phyloP scores from a whole-genome alignment of 2,888 invertebrate genomes.

The Steromphala cineraria region DNA sequence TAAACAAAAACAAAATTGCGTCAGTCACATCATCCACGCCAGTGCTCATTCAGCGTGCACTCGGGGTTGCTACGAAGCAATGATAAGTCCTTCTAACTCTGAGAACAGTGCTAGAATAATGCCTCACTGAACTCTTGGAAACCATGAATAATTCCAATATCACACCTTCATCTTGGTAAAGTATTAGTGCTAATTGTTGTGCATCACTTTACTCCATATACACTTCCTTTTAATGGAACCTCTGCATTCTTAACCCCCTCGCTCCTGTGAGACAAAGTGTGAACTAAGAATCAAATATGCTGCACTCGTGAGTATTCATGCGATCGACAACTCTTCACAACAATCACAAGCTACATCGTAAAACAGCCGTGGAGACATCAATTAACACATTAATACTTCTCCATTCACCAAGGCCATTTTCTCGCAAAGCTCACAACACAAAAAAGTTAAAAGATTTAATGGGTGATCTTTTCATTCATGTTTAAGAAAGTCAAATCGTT shows the following conservation, averaged over 20 bases:
- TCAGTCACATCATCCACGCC: not conserved
- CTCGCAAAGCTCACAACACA: not conserved
- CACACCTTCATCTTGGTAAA: not conserved
- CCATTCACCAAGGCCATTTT: not conserved
- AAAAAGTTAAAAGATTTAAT: conserved; percentile 20
- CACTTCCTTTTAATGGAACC: too few species aligned
- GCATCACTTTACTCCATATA: too few species aligned
- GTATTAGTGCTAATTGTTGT: too few species aligned
- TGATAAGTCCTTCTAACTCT: not conserved
- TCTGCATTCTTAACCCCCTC: too few species aligned
- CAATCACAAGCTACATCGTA: not conserved
- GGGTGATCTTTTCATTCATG: conserved; percentile 20
- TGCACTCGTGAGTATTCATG: too few species aligned
- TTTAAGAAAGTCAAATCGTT: conserved; percentile 23
- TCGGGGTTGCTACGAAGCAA: not conserved
- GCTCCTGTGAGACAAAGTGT: too few species aligned
- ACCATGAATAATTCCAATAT: not conserved
- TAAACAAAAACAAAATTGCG: not conserved
- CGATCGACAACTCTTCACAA: not conserved
- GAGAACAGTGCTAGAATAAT: not conserved
- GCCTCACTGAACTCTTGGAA: not conserved
- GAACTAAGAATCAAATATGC: too few species aligned
- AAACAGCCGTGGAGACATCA: not conserved
- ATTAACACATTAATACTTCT: conserved; percentile 8
- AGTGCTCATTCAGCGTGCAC: too few species aligned